phyloP scores from a whole-genome alignment of 2,797 vertebrate species.

The Rhadinocentrus ornatus region DNA sequence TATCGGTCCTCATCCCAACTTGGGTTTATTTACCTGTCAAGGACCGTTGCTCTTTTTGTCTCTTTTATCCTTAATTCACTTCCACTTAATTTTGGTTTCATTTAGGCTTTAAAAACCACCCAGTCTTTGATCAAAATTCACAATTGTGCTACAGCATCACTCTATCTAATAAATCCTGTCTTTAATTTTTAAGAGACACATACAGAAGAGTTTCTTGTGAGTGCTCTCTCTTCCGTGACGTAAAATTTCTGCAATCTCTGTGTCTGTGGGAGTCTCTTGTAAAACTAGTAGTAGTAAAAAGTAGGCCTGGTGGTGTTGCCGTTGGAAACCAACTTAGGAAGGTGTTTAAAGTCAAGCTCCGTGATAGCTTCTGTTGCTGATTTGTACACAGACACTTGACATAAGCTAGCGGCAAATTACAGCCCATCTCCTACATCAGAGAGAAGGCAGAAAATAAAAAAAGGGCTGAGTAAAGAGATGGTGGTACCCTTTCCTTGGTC shows the following conservation, averaged over 20 bases:
- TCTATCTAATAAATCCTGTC: too few species aligned
- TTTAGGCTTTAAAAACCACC: background rate
- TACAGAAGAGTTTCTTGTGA: background rate
- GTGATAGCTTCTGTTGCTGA: constrained; percentile 25
- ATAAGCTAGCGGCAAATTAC: constrained; percentile 61
- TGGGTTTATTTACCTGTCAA: too few species aligned
- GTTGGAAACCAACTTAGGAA: constrained; percentile 35
- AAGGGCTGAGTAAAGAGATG: background rate
- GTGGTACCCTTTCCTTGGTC: constrained; percentile 10
- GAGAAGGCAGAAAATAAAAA: constrained; percentile 22
- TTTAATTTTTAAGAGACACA: background rate
- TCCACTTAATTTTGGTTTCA: background rate
- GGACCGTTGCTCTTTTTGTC: background rate
- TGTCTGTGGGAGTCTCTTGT: constrained; percentile 19
- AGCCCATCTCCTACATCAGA: constrained; percentile 28
- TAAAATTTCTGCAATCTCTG: constrained; percentile 1
- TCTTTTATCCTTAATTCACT: background rate
- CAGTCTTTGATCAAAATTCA: background rate
- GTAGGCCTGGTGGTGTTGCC: constrained; percentile 32
- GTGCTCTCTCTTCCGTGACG: background rate
- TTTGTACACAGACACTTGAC: constrained; percentile 59
- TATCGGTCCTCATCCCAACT: too few species aligned
- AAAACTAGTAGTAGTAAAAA: too few species aligned
- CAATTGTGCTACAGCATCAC: background rate
- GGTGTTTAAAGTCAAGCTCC: constrained; percentile 21